These are phyloP conservation scores for Tinea trinotella DNA, from an alignment of 2,888 invertebrate genomes.

Conservation along the genomic window DNA sequence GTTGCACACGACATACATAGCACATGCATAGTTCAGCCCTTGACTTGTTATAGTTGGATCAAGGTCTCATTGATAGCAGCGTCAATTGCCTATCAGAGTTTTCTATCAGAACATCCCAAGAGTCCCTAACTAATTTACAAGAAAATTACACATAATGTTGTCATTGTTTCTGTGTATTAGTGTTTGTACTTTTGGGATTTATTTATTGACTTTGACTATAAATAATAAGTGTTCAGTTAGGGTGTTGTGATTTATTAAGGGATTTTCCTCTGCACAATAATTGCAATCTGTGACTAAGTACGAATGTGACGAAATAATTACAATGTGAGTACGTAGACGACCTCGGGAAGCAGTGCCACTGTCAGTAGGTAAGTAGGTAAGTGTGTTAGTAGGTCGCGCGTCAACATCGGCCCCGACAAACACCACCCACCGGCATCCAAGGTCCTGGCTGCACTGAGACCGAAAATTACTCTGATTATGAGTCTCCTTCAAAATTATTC, in stretches of 20 bases:
- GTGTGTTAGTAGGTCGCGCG: conserved; percentile 70
- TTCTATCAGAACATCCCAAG: background rate
- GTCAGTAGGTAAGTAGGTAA: conserved; percentile 72
- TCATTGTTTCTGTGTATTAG: no score
- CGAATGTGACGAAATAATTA: conserved; percentile 14
- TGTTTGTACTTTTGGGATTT: no score
- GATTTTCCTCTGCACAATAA: background rate
- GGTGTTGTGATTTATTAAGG: background rate
- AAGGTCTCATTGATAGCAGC: background rate
- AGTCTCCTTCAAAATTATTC: no score
- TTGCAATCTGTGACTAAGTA: background rate
- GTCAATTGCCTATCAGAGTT: conserved; percentile 1
- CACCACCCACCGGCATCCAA: conserved; percentile 30
- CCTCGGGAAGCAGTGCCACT: conserved; percentile 69
- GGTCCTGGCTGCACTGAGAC: conserved; percentile 21
- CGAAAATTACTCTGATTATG: conserved; percentile 1
- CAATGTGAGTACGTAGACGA: conserved; percentile 30
- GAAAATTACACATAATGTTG: background rate
- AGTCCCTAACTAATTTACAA: background rate
- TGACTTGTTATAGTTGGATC: background rate
- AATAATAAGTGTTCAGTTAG: no score
- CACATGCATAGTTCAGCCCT: background rate
- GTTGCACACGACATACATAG: background rate
- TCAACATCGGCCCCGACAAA: conserved; percentile 61
- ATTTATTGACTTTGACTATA: no score